Percentiles rank a stretch among this genome's conserved stretches.
phyloP scores from a whole-genome alignment of 1,140 invertebrate species.

The Heliconius nattereri region DNA sequence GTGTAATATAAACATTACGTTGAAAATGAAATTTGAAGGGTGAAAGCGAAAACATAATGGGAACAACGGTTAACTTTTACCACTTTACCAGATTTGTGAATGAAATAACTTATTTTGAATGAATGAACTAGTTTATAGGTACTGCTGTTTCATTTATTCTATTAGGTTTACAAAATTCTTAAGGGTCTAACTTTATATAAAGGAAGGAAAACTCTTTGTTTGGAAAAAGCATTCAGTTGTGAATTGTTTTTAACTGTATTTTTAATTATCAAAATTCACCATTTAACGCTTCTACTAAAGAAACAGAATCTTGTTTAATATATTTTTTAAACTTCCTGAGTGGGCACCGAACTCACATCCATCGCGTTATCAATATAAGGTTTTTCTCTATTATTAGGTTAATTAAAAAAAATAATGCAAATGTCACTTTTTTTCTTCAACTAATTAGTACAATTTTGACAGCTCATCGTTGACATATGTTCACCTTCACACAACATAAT shows the following conservation, averaged over 20 bases:
- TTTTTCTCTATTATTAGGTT: neutral
- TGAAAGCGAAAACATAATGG: neutral
- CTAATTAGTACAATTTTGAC: neutral
- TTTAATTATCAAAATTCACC: too few relatives aligned
- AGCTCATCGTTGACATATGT: neutral
- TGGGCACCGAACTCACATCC: neutral
- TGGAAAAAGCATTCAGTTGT: too few relatives aligned
- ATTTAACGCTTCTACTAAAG: too few relatives aligned
- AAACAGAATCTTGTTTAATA: neutral
- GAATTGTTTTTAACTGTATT: too few relatives aligned
- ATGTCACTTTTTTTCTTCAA: neutral
- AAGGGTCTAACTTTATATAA: too few relatives aligned
- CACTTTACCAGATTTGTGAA: neutral
- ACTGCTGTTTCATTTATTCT: neutral
- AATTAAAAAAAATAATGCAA: neutral
- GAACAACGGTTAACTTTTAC: neutral
- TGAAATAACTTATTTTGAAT: neutral
- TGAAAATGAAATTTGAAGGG: neutral
- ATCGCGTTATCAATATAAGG: too few relatives aligned
- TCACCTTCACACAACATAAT: neutral
- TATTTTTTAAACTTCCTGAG: neutral
- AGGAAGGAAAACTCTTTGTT: too few relatives aligned
- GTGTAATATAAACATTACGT: constrained; percentile 29
- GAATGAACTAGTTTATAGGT: neutral
- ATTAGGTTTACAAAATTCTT: neutral